Evolutionary conservation across 2,888 invertebrate species (phyloP), one percentile per base, ranked within the genome.

Genomic region (Lasius fuliginosus): DNA sequence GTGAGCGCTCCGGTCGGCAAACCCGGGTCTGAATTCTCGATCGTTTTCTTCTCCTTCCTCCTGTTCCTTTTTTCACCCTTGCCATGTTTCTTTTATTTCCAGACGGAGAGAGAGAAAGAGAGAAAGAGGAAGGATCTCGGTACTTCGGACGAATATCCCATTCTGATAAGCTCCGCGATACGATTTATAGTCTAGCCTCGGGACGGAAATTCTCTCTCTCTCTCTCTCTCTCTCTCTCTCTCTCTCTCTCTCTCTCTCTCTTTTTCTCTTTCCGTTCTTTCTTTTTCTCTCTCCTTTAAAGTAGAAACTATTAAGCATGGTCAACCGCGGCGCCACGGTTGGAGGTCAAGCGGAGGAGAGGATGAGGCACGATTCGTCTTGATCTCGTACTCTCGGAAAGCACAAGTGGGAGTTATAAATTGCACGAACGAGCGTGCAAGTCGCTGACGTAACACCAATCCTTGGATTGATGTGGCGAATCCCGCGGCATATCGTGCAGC

Each of bases 171-270:
- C 90, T 88, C 75, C 87, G 90, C 89, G 90, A 89, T 88, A 85
- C 88, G 92, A 94, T 94, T 94, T 93, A 94, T 94, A 92, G 92
- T 89, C 88, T 86, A 89, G 92, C 92, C 92, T 90, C 90, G 90
- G 92, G 92, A 92, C 92, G 90, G 89, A 90, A 82, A 77, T 69
- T 86, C 65, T 64, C 30, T 49, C 53, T 27, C 75, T 49, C 49
- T 64, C 75, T 46, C 46, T 33, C 46, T 62, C 42, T 46, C 27
- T 30, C 18, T 53, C 69, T 77, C 15, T 23, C 46, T 75, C 64
- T 67, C 56, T 67, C 27, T 27, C 46, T 46, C 36, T 90, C 88
- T 87, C 88, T 49, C 49, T 64, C 75, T 46, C 46, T 33, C 46
- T 62, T 42, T 46, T n/a, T 30, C 18, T 53, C 69, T 69, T 12